Evolutionary conservation across 53 echinoderm and acorn worm genomes (phyloP).

Genomic region (Patiria pectinifera): DNA sequence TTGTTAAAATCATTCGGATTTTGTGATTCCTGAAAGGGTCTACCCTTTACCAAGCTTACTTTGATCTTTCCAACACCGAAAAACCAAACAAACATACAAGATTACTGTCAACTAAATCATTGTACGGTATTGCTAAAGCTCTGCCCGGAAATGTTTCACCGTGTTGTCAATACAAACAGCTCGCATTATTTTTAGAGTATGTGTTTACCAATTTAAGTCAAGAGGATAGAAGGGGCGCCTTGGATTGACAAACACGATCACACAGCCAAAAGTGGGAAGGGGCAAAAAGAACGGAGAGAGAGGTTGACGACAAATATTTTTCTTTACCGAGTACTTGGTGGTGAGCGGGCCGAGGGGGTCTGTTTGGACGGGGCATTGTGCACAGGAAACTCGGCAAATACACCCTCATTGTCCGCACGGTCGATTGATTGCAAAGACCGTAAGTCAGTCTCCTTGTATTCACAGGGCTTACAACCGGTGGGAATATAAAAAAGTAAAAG

Average conservation of each 20-base stretch:
- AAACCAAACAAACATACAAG: no score
- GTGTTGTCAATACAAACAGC: not conserved
- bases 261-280: not conserved
- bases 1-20: no score
- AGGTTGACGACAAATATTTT: constrained; percentile 42
- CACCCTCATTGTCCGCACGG: constrained; percentile 25
- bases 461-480: constrained; percentile 33
- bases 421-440: constrained; percentile 22
- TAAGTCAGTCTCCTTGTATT: constrained; percentile 19
- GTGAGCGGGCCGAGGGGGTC: constrained; percentile 27
- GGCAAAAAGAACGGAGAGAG: not conserved
- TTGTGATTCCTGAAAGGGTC: no score
- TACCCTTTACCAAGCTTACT: no score
- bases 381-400: not conserved
- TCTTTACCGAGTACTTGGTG: constrained; percentile 37
- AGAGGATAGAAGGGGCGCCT: not conserved
- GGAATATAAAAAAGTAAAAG: not conserved
- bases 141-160: not conserved
- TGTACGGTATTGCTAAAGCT: not conserved
- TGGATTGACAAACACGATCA: constrained; percentile 22
- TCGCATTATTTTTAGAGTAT: constrained; percentile 22
- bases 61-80: no score
- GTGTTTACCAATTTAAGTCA: constrained; percentile 19
- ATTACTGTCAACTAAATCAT: no score
- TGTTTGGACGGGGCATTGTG: constrained; percentile 51